These are phyloP conservation scores for Odontothrips loti DNA, from an alignment of 2,888 invertebrate genomes.

Conservation along the genomic window DNA sequence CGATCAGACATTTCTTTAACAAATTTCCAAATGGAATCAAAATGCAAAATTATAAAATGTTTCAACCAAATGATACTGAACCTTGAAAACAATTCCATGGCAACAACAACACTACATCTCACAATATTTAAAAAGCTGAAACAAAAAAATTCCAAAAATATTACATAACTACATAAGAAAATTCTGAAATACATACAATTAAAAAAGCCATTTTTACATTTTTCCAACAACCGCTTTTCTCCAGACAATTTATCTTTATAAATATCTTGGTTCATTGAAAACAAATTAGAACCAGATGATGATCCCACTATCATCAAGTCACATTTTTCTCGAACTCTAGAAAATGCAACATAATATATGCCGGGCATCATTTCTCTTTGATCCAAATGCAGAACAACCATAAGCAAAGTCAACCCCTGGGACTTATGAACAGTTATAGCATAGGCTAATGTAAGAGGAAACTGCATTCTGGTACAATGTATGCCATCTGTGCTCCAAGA, in stretches of 20 bases:
- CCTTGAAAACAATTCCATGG: no score
- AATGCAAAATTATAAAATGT: no score
- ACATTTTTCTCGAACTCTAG: neutral
- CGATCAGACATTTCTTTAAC: no score
- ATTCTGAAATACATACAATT: no score
- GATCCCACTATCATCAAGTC: neutral
- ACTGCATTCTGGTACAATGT: neutral
- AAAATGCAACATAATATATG: neutral
- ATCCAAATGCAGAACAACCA: slow-evolving; percentile 27
- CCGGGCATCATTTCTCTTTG: neutral
- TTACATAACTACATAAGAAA: no score
- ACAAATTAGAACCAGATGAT: no score
- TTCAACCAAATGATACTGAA: no score
- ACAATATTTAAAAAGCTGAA: no score
- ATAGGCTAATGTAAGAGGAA: slow-evolving; percentile 23
- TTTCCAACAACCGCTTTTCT: neutral
- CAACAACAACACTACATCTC: no score
- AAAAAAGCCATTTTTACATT: neutral
- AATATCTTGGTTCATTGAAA: no score
- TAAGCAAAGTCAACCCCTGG: slow-evolving; percentile 29
- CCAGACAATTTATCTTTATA: neutral
- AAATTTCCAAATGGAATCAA: no score
- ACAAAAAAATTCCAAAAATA: no score
- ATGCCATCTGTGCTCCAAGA: neutral
- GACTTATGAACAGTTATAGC: slow-evolving; percentile 31